Base-by-base conservation (phyloP, 1,140 invertebrate genomes). In the Tetramorium parvispinum region DNA sequence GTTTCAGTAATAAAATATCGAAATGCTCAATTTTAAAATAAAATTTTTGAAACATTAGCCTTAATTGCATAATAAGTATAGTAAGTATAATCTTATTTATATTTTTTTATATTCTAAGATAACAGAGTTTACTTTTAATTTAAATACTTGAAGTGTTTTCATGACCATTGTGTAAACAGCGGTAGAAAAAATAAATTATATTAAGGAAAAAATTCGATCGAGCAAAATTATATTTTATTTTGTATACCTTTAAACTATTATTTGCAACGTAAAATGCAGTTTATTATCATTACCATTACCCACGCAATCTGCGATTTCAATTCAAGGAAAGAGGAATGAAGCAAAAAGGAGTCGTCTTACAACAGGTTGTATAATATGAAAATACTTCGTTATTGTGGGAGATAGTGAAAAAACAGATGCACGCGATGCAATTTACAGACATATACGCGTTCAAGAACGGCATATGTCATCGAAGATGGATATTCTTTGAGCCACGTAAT, bases 391-490 rank as follows among this genome's bases (percentile, higher is more conserved):
- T 59, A 77, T 37, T 79, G 16, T 0, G 13, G 7, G 18, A 57
- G 18, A 59, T 59, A 82, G 3, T 3, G 16, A 27, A 82, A 32
- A 82, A 83, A 81, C 21, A 75, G 40, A 83, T 46, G 24, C 79
- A 82, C 66, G 66, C 68, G 11, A 83, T 10, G 53, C 32, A 79
- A 73, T 37, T n/a, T 40, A 53, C 51, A 32, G 18, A 53, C 37
- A 32, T 21, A n/a, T 71, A 24, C 3, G 11, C 5, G 2, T 7
- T 43, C 1, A 59, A 27, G 8, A 40, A 24, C 1, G 21, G 13
- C 18, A 1, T 37, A 66, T 13, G 18, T 79, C 16, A 53, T 83
- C 27, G 5, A 82, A n/a, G n/a, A 71, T 57, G 18, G 63, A 1
- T 10, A 81, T 43, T 65, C 43, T n/a, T 40, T 21, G 16, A 1